Evolutionary conservation across 2,888 invertebrate species (phyloP).

Genomic region (Chrysolina americana): DNA sequence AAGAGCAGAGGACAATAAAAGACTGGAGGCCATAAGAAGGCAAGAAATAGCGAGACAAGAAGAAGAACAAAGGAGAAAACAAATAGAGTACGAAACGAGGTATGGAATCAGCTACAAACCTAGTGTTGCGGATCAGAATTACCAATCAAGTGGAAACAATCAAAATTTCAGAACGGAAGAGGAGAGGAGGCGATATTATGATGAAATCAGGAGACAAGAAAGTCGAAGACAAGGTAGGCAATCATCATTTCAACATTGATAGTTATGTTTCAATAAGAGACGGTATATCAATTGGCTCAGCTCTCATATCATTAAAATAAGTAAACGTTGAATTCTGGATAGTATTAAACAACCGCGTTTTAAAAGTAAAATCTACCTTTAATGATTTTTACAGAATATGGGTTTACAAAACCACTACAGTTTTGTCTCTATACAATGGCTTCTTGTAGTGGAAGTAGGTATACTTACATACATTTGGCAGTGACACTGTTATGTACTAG

Average conservation of each 20-base stretch:
- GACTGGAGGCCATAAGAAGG: constrained; percentile 30
- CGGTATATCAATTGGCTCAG: constrained; percentile 47
- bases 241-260: constrained; percentile 39
- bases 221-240: constrained; percentile 30
- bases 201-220: constrained; percentile 38
- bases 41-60: constrained; percentile 31
- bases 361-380: too few species aligned
- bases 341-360: too few species aligned
- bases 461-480: too few species aligned
- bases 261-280: constrained; percentile 36
- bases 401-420: too few species aligned
- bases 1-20: constrained; percentile 24
- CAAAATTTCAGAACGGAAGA: too few species aligned
- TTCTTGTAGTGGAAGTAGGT: too few species aligned
- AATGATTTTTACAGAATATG: too few species aligned
- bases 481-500: too few species aligned
- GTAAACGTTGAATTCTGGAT: too few species aligned
- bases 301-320: too few species aligned
- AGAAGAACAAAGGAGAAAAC: constrained; percentile 29
- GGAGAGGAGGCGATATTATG: constrained; percentile 42
- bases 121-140: constrained; percentile 12
- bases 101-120: constrained; percentile 24
- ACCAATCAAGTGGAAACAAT: too few species aligned
- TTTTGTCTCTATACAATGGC: too few species aligned
- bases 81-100: constrained; percentile 28